Conservation (phyloP, 2,113 vertebrate species). For the Salvelinus sp. region DNA sequence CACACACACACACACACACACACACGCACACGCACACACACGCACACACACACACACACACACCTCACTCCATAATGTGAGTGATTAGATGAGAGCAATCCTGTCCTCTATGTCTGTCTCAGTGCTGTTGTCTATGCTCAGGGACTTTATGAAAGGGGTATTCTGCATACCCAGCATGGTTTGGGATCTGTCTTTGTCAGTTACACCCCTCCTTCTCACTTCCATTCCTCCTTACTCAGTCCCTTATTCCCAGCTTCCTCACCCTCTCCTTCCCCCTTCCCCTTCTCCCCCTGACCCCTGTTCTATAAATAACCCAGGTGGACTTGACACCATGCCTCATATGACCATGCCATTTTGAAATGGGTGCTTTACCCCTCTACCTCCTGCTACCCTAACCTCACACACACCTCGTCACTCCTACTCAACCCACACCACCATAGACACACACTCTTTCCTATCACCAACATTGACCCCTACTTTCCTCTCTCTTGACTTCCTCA, state of each 20-base stretch:
- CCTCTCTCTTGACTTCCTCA: background rate
- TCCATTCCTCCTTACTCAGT: background rate
- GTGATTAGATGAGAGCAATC: background rate
- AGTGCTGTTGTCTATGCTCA: background rate
- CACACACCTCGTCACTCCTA: slow-evolving; percentile 18
- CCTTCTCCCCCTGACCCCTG: slow-evolving; percentile 4
- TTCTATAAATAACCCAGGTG: slow-evolving; percentile 64
- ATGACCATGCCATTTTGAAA: slow-evolving; percentile 45
- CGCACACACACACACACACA: background rate
- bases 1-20: background rate
- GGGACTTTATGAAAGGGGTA: background rate
- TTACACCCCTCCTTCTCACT: background rate
- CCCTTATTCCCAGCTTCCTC: slow-evolving; percentile 27
- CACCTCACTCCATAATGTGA: too few species aligned
- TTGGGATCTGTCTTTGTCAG: background rate
- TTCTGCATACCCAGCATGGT: background rate
- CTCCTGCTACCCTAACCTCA: background rate
- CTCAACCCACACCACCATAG: background rate
- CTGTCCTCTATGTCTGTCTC: background rate
- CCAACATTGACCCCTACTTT: too few species aligned
- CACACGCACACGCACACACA: background rate
- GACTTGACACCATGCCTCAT: slow-evolving; percentile 65
- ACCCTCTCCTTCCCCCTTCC: background rate
- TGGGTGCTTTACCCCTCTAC: slow-evolving; percentile 21
- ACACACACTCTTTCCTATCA: background rate